Evolutionary conservation across 2,113 vertebrate species (phyloP), one percentile per base, ranked within the genome.

Genomic region (Leptodactylus fuscus): DNA sequence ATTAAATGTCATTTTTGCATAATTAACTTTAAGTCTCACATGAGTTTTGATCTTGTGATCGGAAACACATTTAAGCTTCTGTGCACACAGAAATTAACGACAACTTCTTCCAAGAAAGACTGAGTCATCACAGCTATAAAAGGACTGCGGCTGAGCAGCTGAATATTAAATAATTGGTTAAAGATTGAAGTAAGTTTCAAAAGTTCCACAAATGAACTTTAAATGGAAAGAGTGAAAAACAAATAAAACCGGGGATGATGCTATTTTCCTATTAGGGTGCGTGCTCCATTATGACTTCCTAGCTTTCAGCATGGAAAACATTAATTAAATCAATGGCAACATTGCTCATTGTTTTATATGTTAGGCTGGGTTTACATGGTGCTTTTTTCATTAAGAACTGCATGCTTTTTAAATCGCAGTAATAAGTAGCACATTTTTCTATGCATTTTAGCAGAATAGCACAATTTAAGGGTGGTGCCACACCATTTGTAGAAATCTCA

Each of bases 151-250:
- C 46, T 38, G 69, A 65, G 62, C 46, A 71, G 11, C n/a, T 85
- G 49, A 71, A 85, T 58, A 85, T 81, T 49, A 80, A 85, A 81
- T 85, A 81, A 85, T 70, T 80, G 76, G 34, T 85, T 85, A 81
- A 81, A 85, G 84, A 36, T 36, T 79, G 46, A 46, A 81, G 81
- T 44, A 85, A 20, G 48, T 85, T 73, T 58, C 55, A 85, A 55
- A 85, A 70, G 84, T 85, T 85, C 67, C 77, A 80, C 44, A 85
- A 85, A 71, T 80, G 44, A 85, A 67, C 60, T 55, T 53, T 44
- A 79, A 55, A 85, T 70, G 83, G 76, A 80, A 85, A 70, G 15
- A 85, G 58, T 58, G 24, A 70, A 80, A 85, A 55, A 44, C 8
- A 70, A 79, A 46, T 41, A 20, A 81, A 73, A 32, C 71, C 36